Evolutionary conservation across 2,888 invertebrate genomes (phyloP).

Genomic region (Venusia cambrica): DNA sequence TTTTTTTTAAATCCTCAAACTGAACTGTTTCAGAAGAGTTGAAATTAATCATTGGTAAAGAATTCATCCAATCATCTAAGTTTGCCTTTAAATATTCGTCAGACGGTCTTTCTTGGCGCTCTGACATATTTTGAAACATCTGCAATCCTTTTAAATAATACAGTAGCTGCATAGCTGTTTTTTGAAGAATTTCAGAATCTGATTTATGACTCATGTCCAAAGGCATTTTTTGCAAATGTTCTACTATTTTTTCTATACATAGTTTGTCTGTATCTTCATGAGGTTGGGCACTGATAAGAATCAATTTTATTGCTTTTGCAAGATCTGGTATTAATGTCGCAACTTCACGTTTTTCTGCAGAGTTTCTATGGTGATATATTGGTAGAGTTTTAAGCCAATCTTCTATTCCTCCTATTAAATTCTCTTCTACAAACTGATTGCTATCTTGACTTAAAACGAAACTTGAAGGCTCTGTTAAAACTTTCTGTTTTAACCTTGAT

Average conservation of each 20-base stretch:
- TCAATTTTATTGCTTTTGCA: conserved; percentile 25
- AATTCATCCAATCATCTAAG: conserved; percentile 6
- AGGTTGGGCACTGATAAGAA: conserved; percentile 17
- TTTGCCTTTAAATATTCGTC: conserved; percentile 8
- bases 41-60: conserved; percentile 19
- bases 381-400: conserved; percentile 35
- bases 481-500: conserved; percentile 19
- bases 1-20: conserved; percentile 13
- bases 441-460: conserved; percentile 24
- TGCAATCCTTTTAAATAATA: conserved; percentile 30
- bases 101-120: conserved; percentile 9
- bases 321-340: conserved; percentile 27
- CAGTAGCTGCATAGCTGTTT: conserved; percentile 28
- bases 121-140: conserved; percentile 31
- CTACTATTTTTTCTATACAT: conserved; percentile 29
- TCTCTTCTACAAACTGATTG: conserved; percentile 31
- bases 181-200: conserved; percentile 18
- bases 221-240: conserved; percentile 30
- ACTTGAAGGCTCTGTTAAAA: conserved; percentile 18
- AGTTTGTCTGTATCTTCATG: conserved; percentile 19
- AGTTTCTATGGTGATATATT: conserved; percentile 23
- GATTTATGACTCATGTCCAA: conserved; percentile 23
- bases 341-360: conserved; percentile 24
- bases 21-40: conserved; percentile 9
- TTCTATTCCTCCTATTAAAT: conserved; percentile 29